Evolutionary conservation across 1,140 invertebrate genomes (phyloP), one percentile per base, ranked within the genome.

Genomic region (Lepidurus apus): DNA sequence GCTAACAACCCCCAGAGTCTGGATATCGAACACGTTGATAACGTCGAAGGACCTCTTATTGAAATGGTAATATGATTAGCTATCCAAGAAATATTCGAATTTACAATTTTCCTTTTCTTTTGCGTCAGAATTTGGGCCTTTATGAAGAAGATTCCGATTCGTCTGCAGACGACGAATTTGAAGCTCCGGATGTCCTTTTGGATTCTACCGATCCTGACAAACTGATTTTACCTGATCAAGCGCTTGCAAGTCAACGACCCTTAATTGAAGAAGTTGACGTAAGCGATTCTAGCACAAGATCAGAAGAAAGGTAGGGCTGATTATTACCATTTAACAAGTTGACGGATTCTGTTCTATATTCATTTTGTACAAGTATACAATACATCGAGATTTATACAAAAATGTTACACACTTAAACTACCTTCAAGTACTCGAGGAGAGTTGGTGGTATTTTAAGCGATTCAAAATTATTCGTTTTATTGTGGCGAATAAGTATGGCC

Each of bases 311-410:
- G 53, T 65, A 65, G 7, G 53, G 6, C 34, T 34, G 34, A 65
- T n/a, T 17, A 13, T 17, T 11, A 65, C 13, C n/a, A 65, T 13
- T 7, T 17, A 65, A 13, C 7, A 21, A 45, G 17, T 34, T 53
- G 65, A 43, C 17, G 74, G 42, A 53, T 44, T 47, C 21, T 47
- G 17, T 42, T 77, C 53, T 21, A 43, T 47, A 34, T 77, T n/a
- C 65, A 45, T 34, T 65, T 26, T 53, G 44, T 77, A 65, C 45
- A 77, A 77, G 65, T 77, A 77, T 47, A 77, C 65, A 53, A 45
- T 77, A 77, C 44, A 77, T 42, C 8, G 17, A 65, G 53, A 21
- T 47, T 77, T 77, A 34, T 77, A 42, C 11, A 42, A 65, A 77
- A 77, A 43, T 75, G 21, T 26, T 9, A 77, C 42, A n/a, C 42